A percentile compares a stretch with the other conserved stretches of the same genome.
Evolutionary conservation across 1,140 invertebrate genomes (phyloP).

Genomic region (Kradibia gibbosae): DNA sequence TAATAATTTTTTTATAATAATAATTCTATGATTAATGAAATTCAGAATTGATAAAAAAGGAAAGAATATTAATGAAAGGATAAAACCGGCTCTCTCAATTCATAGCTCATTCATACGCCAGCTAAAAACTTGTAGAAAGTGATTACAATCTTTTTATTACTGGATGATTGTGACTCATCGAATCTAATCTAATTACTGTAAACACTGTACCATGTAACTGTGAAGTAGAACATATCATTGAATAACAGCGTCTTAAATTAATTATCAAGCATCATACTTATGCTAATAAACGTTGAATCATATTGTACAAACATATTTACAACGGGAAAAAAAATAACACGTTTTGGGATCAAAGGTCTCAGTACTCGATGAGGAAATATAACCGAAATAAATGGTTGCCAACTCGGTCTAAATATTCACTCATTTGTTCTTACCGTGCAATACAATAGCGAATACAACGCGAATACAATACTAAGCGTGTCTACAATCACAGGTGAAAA

Average conservation of each 20-base stretch:
- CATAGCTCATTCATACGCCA: not conserved
- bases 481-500: too few relatives aligned
- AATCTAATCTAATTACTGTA: not conserved
- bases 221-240: not conserved
- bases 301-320: not conserved
- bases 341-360: not conserved
- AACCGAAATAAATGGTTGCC: too few relatives aligned
- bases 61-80: not conserved
- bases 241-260: not conserved
- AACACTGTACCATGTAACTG: not conserved
- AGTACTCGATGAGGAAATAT: too few relatives aligned
- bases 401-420: too few relatives aligned
- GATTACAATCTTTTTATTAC: not conserved
- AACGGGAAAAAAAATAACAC: not conserved
- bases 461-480: too few relatives aligned
- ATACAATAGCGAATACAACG: too few relatives aligned
- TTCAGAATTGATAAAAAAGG: too few relatives aligned
- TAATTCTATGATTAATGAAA: too few relatives aligned
- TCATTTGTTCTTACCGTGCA: too few relatives aligned
- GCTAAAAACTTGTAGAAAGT: not conserved
- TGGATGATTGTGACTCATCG: not conserved
- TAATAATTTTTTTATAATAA: too few relatives aligned
- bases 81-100: not conserved
- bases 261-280: not conserved
- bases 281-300: slow-evolving; percentile 21